Evolutionary conservation across 2,797 vertebrate genomes (phyloP).

Genomic region (Lutjanus argentimaculatus): DNA sequence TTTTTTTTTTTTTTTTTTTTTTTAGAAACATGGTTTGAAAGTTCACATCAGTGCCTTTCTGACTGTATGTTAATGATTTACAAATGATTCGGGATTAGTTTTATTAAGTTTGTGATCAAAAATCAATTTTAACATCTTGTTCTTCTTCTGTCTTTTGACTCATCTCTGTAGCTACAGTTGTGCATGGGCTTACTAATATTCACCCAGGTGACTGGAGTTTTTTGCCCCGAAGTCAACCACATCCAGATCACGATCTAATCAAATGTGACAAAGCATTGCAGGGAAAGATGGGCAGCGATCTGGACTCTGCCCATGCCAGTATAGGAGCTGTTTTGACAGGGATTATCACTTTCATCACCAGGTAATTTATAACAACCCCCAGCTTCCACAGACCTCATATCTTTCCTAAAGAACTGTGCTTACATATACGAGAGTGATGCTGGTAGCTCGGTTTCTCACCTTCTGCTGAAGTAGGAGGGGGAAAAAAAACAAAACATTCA

Average conservation of each 20-base stretch:
- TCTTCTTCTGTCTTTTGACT: conserved; percentile 2
- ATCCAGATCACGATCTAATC: conserved; percentile 87
- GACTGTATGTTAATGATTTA: background rate
- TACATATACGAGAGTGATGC: conserved; percentile 86
- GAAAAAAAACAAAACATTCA: conserved; percentile 71
- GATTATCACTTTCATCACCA: conserved; percentile 88
- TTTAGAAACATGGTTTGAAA: conserved; percentile 24
- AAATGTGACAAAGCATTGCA: conserved; percentile 84
- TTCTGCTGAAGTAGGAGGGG: conserved; percentile 75
- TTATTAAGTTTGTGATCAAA: background rate
- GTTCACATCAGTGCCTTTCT: conserved; percentile 31
- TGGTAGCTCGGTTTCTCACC: conserved; percentile 89
- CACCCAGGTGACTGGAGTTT: conserved; percentile 71
- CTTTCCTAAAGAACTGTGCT: conserved; percentile 84
- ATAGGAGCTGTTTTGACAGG: conserved; percentile 88
- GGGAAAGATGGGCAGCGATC: conserved; percentile 81
- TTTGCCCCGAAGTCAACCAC: conserved; percentile 84
- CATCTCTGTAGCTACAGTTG: conserved; percentile 38
- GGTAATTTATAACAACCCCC: conserved; percentile 89
- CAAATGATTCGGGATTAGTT: background rate
- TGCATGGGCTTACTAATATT: conserved; percentile 65
- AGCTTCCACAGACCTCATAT: conserved; percentile 84
- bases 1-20: conserved; percentile 30
- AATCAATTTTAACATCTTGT: conserved; percentile 15
- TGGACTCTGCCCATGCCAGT: conserved; percentile 77